Conservation (phyloP, 2,888 invertebrate genomes). For the Cybosia mesomella region DNA sequence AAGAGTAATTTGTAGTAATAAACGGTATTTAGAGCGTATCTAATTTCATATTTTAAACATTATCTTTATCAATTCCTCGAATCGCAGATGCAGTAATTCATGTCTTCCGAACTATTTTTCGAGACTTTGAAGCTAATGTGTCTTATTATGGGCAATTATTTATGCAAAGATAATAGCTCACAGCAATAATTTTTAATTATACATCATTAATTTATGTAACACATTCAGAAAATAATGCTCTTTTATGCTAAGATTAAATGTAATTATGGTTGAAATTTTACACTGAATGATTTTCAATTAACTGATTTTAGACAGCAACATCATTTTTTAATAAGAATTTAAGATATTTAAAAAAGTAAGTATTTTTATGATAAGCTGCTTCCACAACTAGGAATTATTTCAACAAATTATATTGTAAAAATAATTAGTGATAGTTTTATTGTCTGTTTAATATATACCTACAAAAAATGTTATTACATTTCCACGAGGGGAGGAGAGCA, state of each 20-base stretch:
- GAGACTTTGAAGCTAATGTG: constrained; percentile 49
- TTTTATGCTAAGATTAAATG: constrained; percentile 44
- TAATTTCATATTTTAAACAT: constrained; percentile 63
- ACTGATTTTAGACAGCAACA: constrained; percentile 33
- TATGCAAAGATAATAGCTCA: constrained; percentile 59
- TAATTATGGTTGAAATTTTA: constrained; percentile 41
- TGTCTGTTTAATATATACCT: constrained; percentile 67
- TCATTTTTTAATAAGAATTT: not conserved
- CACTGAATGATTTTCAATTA: constrained; percentile 31
- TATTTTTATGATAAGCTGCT: constrained; percentile 4
- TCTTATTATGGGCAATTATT: constrained; percentile 56
- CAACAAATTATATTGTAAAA: constrained; percentile 20
- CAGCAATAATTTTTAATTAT: constrained; percentile 58
- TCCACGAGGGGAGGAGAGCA: constrained; percentile 48
- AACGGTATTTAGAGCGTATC: constrained; percentile 69
- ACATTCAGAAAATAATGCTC: constrained; percentile 43
- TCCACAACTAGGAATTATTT: not conserved
- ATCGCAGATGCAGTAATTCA: constrained; percentile 58
- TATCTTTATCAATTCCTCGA: constrained; percentile 63
- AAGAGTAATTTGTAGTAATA: constrained; percentile 67
- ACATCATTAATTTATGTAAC: constrained; percentile 57
- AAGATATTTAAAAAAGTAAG: not conserved
- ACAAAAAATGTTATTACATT: constrained; percentile 65
- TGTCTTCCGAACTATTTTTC: constrained; percentile 51
- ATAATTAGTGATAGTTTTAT: constrained; percentile 60